phyloP scores from a whole-genome alignment of 1,140 invertebrate species.

The Drosophila teissieri region DNA sequence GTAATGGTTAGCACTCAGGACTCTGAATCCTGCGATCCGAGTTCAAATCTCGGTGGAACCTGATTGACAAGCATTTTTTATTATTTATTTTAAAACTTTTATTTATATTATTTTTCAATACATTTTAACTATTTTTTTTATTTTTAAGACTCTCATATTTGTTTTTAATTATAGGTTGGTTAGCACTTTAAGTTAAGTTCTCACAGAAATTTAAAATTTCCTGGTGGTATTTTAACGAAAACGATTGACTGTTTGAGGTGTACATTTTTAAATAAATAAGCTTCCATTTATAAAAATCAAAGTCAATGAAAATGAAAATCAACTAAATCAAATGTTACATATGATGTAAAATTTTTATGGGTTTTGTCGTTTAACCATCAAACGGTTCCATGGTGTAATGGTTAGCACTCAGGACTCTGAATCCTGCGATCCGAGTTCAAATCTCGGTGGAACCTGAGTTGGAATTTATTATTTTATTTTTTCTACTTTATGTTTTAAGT shows the following conservation, averaged over 20 bases:
- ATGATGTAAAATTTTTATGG: background rate
- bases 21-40: conserved; percentile 96
- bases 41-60: conserved; percentile 93
- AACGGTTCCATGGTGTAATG: conserved; percentile 91
- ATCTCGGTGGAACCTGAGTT: conserved; percentile 87
- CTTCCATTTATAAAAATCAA: background rate
- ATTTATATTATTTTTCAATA: background rate
- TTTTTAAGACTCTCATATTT: no score
- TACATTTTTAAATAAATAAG: background rate
- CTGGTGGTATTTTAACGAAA: no score
- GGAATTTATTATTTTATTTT: background rate
- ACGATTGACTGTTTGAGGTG: no score
- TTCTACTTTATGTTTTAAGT: background rate
- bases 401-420: conserved; percentile 96
- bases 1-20: conserved; percentile 96
- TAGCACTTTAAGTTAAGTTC: no score
- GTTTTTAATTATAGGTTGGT: no score
- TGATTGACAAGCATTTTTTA: conserved; percentile 47
- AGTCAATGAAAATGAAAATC: background rate
- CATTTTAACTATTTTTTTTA: background rate
- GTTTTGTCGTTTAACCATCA: background rate
- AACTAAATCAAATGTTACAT: background rate
- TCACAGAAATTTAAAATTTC: no score
- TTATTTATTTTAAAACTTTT: background rate
- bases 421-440: conserved; percentile 95